Base-by-base conservation (phyloP, 2,797 vertebrate genomes). In the Urophycis tenuis region DNA sequence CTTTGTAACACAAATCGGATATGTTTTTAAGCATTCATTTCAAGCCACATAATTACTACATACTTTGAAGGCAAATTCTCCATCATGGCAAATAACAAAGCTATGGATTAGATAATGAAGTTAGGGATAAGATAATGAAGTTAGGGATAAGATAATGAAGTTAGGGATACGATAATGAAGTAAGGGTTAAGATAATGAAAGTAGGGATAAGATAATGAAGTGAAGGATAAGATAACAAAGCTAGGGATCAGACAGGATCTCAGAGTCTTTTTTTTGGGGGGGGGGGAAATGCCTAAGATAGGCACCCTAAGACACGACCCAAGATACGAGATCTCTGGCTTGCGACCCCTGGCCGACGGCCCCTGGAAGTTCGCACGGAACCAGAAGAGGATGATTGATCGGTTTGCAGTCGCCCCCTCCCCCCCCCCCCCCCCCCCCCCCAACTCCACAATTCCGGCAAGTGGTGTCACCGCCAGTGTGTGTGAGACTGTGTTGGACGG, bases 401-500 rank as follows among this genome's bases (percentile, higher is more conserved):
- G 73, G 79, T 84, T 84, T 75, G 32, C 79, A 81, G 82, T 49
- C 29, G 81, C n/a, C n/a, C n/a, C n/a, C n/a, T n/a, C n/a, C n/a
- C n/a, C n/a, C n/a, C n/a, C n/a, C n/a, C n/a, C n/a, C n/a, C n/a
- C n/a, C n/a, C n/a, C n/a, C n/a, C n/a, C n/a, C n/a, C n/a, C n/a
- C n/a, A n/a, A 85, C 76, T 76, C 71, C 81, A 81, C 17, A 17
- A 85, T 86, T 89, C 87, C 79, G 77, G 87, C 77, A 87, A 88
- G 83, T 90, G 88, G 91, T 88, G 87, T 91, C 87, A 91, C 73
- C 81, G 10, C 53, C 60, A 64, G 60, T 64, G 87, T 87, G 82
- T 84, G 87, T 87, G 82, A 83, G 87, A 88, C 90, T 87, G 89
- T 91, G 85, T 85, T 89, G 86, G 87, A 89, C 0, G 64, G 81